These are phyloP conservation scores for Luperina testacea DNA, from an alignment of 2,888 invertebrate genomes.

Conservation along the genomic window DNA sequence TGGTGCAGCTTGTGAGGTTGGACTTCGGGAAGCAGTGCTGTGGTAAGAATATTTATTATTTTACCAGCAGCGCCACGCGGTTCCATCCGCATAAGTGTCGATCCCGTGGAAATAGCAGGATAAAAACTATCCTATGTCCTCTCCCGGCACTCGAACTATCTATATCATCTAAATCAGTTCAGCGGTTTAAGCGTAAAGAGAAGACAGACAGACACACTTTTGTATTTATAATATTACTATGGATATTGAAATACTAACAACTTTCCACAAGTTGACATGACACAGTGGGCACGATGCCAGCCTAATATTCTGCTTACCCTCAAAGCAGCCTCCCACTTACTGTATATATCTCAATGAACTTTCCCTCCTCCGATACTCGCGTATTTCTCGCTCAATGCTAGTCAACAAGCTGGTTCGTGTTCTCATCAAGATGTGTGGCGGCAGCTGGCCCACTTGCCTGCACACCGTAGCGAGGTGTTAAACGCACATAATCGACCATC, in stretches of 20 bases:
- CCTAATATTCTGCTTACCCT: neutral
- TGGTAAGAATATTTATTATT: conserved; percentile 90
- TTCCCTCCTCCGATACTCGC: conserved; percentile 8
- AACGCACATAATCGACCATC: conserved; percentile 49
- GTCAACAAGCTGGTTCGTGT: conserved; percentile 25
- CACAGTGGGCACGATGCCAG: neutral
- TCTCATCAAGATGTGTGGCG: conserved; percentile 25
- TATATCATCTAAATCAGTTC: too few relatives aligned
- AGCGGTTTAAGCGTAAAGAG: too few relatives aligned
- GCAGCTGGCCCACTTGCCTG: conserved; percentile 30
- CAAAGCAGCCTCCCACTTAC: too few relatives aligned
- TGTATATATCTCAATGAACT: conserved; percentile 23
- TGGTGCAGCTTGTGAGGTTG: conserved; percentile 97
- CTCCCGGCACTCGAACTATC: too few relatives aligned
- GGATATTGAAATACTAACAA: neutral
- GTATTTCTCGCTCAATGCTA: neutral
- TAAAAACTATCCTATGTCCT: too few relatives aligned
- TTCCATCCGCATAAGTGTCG: too few relatives aligned
- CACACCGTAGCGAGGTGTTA: conserved; percentile 43
- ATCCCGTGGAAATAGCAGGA: too few relatives aligned
- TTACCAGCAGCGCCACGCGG: too few relatives aligned
- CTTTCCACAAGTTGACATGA: neutral
- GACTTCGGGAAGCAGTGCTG: conserved; percentile 98
- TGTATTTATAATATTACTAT: too few relatives aligned
- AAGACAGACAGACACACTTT: too few relatives aligned